A percentile compares a stretch with the other conserved stretches of the same genome.
Evolutionary conservation across 1,140 invertebrate species (phyloP).

Genomic region (Metaphire vulgaris): DNA sequence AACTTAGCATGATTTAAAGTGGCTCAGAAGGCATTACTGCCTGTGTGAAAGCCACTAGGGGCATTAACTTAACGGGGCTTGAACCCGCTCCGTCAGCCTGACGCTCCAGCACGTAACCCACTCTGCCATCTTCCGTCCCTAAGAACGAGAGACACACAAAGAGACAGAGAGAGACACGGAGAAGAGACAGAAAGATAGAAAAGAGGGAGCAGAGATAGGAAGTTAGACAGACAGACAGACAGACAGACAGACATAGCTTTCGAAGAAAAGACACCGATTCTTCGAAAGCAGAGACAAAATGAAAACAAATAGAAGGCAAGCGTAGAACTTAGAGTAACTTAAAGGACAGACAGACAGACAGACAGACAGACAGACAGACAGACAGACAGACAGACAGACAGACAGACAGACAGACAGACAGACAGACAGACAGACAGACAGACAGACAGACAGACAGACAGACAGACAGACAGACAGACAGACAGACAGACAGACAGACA

Average conservation of each 20-base stretch:
- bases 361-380: not conserved
- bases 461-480: not conserved
- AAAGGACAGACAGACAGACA: not conserved
- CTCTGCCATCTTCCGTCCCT: no score
- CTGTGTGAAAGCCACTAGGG: not conserved
- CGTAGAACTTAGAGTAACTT: not conserved
- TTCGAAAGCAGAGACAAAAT: not conserved
- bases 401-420: not conserved
- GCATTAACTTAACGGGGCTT: not conserved
- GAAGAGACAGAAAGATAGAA: conserved; percentile 9
- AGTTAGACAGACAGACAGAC: conserved; percentile 10
- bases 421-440: not conserved
- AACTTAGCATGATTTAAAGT: not conserved
- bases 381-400: not conserved
- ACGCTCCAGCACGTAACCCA: no score
- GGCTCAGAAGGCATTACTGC: not conserved
- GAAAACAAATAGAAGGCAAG: conserved; percentile 8
- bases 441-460: not conserved
- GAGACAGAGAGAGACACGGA: conserved; percentile 14
- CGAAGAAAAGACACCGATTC: not conserved
- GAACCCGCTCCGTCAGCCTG: no score
- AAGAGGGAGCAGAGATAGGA: not conserved
- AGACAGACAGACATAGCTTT: conserved; percentile 4
- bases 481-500: not conserved
- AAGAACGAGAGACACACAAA: conserved; percentile 10